Base-by-base conservation (phyloP, 2,797 vertebrate genomes). In the Sphaeramia orbicularis region DNA sequence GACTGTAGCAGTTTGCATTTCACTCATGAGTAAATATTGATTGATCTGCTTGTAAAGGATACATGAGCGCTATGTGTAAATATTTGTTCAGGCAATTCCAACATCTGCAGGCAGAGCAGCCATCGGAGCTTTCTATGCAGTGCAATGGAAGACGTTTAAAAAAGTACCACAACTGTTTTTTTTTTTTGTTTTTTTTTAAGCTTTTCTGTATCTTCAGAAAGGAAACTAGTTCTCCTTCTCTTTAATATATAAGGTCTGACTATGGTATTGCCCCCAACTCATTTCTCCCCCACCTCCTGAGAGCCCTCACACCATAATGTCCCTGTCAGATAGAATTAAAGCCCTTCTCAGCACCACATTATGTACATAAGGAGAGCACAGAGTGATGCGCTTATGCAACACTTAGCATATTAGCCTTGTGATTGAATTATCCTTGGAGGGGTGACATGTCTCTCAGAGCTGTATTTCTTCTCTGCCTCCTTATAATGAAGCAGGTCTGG, bases 11-110 rank as follows among this genome's bases (percentile, higher is more conserved):
- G 85, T 89, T 89, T 90, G 86, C 76, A 56, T 91, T 93, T 93
- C 78, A 78, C 85, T 87, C 87, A 74, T 80, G 82, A 83, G 88
- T 89, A 89, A 92, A 93, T 91, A 92, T 90, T 86, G 88, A 93
- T 92, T 81, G 79, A 91, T 90, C 84, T 86, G 80, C 76, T 91
- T 84, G 83, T 88, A 76, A 88, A 84, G 78, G 84, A 88, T 89
- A 86, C 74, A 85, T 79, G 81, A 84, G 64, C 30, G 5, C 65
- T 59, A 68, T 76, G 86, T 75, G 82, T 89, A 91, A 93, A 92
- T 87, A 88, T 91, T 92, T 88, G 78, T 47, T 71, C 43, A 61
- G 54, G 65, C 74, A 44, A 71, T 83, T 82, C 72, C 78, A 83
- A 81, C 78, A 76, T 85, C 78, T 82, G 70, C 80, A 81, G 55